Base-by-base conservation (phyloP, 2,888 invertebrate species). In the Nezara viridula region DNA sequence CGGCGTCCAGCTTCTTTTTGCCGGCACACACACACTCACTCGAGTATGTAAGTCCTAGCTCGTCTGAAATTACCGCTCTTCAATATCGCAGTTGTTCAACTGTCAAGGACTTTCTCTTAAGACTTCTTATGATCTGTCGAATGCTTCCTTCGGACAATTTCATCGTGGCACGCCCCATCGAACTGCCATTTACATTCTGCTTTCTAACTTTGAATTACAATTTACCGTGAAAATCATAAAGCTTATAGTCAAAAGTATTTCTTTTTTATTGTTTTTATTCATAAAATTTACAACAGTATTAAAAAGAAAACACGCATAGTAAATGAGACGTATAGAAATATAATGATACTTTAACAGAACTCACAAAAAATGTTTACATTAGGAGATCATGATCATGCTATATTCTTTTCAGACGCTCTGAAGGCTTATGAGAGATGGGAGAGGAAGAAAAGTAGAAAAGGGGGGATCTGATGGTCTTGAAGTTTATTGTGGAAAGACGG, bases 1-100 rank as follows among this genome's bases (percentile, higher is more conserved):
- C 37, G 66, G 66, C 66, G 66, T 73, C 66, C 66, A 73, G 37
- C 66, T 73, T 73, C 66, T 73, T 73, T 73, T 73, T 73, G 66
- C 37, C 66, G 32, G 19, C 32, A 19, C 32, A 37, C 66, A 73
- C 66, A 73, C 32, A 73, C 6, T 37, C 21, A 60, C 32, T 7
- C 19, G 12, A 12, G 27, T 27, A 60, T 21, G 21, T 37, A 73
- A 37, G 60, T 60, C 66, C 37, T 73, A 19, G 16, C 66, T 73
- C 32, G 37, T 37, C 14, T 37, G 6, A 37, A 73, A 73, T 73
- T 19, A 37, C 19, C 7, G 66, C 19, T 37, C 32, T 37, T 73
- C 66, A 9, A 73, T 73, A 73, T 73, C 66, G 19, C 16, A 73
- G 66, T 73, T 73, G 66, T 60, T 60, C 27, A 27, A 60, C 27